Conservation (phyloP, 2,113 vertebrate species). For the Albula goreensis region DNA sequence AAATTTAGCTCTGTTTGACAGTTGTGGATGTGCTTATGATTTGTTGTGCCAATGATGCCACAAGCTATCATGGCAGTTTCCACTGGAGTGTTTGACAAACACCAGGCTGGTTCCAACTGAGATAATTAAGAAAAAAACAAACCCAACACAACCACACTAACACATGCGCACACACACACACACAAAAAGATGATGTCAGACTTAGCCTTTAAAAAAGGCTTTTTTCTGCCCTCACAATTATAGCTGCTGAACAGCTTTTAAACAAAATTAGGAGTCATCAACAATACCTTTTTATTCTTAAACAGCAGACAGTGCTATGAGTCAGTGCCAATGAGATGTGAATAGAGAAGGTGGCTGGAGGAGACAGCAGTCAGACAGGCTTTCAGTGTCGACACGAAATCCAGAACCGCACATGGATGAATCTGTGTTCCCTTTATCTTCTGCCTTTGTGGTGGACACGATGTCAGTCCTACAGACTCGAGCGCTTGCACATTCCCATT, state of each 20-base stretch:
- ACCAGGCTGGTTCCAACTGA: background rate
- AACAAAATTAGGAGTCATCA: background rate
- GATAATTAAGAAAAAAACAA: background rate
- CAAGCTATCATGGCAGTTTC: background rate
- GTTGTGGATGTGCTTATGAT: background rate
- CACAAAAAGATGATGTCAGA: background rate
- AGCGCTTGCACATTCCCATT: background rate
- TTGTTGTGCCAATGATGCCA: background rate
- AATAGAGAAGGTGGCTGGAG: background rate
- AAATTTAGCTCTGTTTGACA: background rate
- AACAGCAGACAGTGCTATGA: background rate
- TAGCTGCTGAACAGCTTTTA: slow-evolving; percentile 11
- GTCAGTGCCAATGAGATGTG: background rate
- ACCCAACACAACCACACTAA: background rate
- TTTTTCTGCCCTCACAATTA: background rate
- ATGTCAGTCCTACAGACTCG: background rate
- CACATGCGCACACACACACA: background rate
- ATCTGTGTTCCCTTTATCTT: background rate
- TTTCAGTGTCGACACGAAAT: background rate
- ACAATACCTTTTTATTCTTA: slow-evolving; percentile 21
- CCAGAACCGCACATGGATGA: background rate
- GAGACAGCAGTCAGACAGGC: background rate
- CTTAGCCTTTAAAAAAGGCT: slow-evolving; percentile 1
- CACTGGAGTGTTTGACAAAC: background rate
- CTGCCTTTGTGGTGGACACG: background rate